Evolutionary conservation across 2,797 vertebrate species (phyloP).

Genomic region (Alauda arvensis): DNA sequence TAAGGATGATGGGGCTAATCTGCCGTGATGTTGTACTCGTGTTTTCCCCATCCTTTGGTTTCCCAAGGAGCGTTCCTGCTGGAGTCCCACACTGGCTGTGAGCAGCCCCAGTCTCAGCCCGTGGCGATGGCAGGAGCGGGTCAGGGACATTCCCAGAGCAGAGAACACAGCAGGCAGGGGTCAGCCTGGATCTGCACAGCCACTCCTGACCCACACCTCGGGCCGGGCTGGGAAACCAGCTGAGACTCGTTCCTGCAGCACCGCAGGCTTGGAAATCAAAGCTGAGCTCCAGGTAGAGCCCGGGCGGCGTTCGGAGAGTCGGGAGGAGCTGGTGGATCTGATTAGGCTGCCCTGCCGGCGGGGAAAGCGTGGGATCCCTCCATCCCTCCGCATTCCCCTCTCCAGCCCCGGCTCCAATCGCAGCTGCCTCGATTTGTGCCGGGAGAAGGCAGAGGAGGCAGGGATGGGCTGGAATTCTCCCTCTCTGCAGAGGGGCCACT

Average conservation of each 20-base stretch:
- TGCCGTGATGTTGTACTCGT: fast-evolving
- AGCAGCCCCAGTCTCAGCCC: not conserved
- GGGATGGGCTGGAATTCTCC: not conserved
- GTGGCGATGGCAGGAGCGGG: not conserved
- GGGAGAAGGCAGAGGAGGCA: not conserved
- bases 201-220: not conserved
- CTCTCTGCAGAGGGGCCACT: not conserved
- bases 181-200: not conserved
- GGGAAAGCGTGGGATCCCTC: not conserved
- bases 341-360: not conserved
- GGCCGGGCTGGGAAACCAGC: not conserved
- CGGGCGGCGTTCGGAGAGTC: not conserved
- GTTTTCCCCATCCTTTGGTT: not conserved
- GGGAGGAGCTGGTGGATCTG: not conserved
- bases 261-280: not conserved
- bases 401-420: not conserved
- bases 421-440: fast-evolving
- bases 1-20: not conserved
- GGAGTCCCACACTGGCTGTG: not conserved
- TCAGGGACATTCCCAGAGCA: not conserved
- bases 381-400: not conserved
- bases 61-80: not conserved
- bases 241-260: not conserved
- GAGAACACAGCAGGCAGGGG: not conserved
- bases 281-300: not conserved